A percentile compares a stretch with the other conserved stretches of the same genome.
Conservation (phyloP, 2,113 vertebrate genomes). For the Pagrus major region DNA sequence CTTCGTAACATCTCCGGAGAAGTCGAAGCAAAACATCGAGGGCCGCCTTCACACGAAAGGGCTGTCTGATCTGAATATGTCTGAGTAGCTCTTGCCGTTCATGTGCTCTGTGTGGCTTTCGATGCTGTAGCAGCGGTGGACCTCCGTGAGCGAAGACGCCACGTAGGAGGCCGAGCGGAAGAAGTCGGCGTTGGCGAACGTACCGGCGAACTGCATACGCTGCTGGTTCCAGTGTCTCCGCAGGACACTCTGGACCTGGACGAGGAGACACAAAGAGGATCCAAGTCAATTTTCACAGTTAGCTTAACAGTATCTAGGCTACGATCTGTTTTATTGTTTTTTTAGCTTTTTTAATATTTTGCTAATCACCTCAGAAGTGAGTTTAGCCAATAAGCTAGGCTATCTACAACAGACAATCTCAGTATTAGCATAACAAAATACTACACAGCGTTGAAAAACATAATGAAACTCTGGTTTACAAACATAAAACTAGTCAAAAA, state of each 20-base stretch:
- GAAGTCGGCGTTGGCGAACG: conserved; percentile 90
- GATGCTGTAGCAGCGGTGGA: conserved; percentile 90
- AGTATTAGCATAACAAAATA: too few species aligned
- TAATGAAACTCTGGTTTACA: too few species aligned
- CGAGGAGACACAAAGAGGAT: not conserved
- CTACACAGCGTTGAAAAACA: too few species aligned
- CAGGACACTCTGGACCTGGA: conserved; percentile 93
- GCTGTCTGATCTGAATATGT: conserved; percentile 88
- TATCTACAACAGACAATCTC: too few species aligned
- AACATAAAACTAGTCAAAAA: too few species aligned
- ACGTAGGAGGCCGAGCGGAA: conserved; percentile 93
- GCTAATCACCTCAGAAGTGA: too few species aligned
- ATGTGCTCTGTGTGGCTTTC: conserved; percentile 92
- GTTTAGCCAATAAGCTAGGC: too few species aligned
- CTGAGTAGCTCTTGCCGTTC: conserved; percentile 92
- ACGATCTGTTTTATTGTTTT: too few species aligned
- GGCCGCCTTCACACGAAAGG: conserved; percentile 84
- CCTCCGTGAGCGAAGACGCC: conserved; percentile 91
- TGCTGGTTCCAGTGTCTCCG: conserved; percentile 96
- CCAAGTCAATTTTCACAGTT: too few species aligned
- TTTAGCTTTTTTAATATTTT: too few species aligned
- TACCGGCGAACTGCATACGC: conserved; percentile 92
- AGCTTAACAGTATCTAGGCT: too few species aligned
- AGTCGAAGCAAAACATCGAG: not conserved
- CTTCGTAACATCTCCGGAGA: not conserved